These are phyloP conservation scores for Euschistus heros DNA, from an alignment of 1,140 invertebrate species.

Conservation along the genomic window DNA sequence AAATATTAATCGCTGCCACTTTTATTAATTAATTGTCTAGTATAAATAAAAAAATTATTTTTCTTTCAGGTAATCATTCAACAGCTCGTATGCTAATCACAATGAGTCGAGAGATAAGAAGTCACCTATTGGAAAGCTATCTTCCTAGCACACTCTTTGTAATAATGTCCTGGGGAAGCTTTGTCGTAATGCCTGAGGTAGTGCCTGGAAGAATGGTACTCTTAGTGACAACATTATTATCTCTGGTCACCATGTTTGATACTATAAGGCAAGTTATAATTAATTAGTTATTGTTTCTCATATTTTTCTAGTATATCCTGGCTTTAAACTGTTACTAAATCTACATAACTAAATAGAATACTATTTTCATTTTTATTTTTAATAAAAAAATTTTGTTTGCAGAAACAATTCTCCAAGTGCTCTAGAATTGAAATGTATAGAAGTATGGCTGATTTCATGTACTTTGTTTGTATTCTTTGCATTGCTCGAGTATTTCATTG, in stretches of 20 bases:
- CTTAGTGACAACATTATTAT: slow-evolving; percentile 48
- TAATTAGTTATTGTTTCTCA: background rate
- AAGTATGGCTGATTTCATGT: slow-evolving; percentile 61
- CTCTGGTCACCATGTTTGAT: slow-evolving; percentile 51
- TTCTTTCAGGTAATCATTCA: slow-evolving; percentile 42
- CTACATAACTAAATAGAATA: too few relatives aligned
- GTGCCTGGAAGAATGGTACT: slow-evolving; percentile 48
- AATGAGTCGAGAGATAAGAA: slow-evolving; percentile 45
- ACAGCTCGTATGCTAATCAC: slow-evolving; percentile 45
- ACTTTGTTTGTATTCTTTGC: slow-evolving; percentile 60
- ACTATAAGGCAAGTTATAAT: slow-evolving; percentile 41
- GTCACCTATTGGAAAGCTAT: slow-evolving; percentile 50
- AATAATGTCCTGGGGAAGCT: slow-evolving; percentile 54
- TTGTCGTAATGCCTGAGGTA: slow-evolving; percentile 50
- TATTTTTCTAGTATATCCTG: too few relatives aligned
- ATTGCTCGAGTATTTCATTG: slow-evolving; percentile 59
- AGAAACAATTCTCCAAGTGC: slow-evolving; percentile 51
- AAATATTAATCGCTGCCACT: too few relatives aligned
- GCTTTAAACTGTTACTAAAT: too few relatives aligned
- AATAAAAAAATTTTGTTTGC: slow-evolving; percentile 1
- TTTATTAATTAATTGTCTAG: too few relatives aligned
- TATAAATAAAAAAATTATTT: too few relatives aligned
- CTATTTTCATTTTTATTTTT: background rate
- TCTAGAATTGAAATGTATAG: slow-evolving; percentile 55
- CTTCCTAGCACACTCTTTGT: slow-evolving; percentile 50